Percentiles rank a stretch among this genome's conserved stretches.
Conservation (phyloP, 1,140 invertebrate species). For the Drosophila bocki region DNA sequence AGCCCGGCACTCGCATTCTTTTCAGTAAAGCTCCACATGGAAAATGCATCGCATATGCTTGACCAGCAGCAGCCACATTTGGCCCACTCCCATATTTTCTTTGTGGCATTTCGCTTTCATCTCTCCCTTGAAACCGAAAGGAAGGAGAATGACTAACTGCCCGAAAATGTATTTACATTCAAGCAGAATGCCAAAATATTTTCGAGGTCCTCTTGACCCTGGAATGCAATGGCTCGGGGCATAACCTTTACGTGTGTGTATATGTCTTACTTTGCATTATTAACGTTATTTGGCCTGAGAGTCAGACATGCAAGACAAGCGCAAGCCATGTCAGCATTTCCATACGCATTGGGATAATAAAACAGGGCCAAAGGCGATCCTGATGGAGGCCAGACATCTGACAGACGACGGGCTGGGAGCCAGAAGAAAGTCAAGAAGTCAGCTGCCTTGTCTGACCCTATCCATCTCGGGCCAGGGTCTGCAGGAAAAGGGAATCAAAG, state of each 20-base stretch:
- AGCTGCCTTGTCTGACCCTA: conserved; percentile 14
- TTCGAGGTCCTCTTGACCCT: conserved; percentile 24
- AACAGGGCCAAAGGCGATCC: conserved; percentile 16
- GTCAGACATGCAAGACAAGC: conserved; percentile 33
- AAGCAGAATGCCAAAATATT: conserved; percentile 24
- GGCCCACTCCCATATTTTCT: conserved; percentile 5
- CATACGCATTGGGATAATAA: conserved; percentile 51
- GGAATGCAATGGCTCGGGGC: conserved; percentile 27
- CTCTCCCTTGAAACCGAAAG: neutral
- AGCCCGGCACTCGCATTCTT: conserved; percentile 23
- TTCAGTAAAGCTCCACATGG: conserved; percentile 8
- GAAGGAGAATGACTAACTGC: conserved; percentile 8
- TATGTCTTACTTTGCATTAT: conserved; percentile 42
- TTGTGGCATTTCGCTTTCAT: conserved; percentile 36
- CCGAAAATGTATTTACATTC: conserved; percentile 39
- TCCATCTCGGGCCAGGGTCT: conserved; percentile 17
- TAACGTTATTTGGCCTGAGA: conserved; percentile 35
- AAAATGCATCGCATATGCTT: conserved; percentile 29
- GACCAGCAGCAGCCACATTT: conserved; percentile 24
- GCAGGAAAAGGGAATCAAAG: conserved; percentile 29
- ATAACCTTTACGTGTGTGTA: conserved; percentile 27
- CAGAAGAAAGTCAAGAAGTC: conserved; percentile 32
- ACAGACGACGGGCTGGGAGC: conserved; percentile 12
- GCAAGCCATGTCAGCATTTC: conserved; percentile 29
- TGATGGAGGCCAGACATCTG: conserved; percentile 42